Conservation (phyloP, 2,888 invertebrate species). For the Limnephilus rhombicus region DNA sequence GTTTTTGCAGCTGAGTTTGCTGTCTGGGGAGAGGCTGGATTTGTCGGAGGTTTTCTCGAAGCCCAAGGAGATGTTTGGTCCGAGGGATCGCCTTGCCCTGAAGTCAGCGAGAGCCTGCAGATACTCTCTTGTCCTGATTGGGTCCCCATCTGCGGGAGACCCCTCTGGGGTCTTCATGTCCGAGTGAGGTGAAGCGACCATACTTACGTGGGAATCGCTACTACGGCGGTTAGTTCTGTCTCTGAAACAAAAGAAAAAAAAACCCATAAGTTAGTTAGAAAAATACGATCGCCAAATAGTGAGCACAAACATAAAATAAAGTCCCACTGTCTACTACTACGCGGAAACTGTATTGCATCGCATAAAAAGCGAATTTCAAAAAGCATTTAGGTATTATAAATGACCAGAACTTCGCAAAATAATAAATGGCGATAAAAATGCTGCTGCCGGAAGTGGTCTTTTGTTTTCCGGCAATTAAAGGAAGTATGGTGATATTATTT, state of each 20-base stretch:
- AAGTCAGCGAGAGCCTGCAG: conserved; percentile 76
- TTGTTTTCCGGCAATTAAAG: conserved; percentile 5
- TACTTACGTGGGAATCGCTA: conserved; percentile 64
- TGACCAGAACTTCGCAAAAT: neutral
- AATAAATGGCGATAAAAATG: conserved; percentile 5
- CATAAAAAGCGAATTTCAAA: too few relatives aligned
- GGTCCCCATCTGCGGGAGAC: conserved; percentile 68
- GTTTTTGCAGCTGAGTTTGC: conserved; percentile 72
- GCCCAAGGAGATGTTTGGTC: conserved; percentile 62
- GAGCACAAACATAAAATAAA: neutral
- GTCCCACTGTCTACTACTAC: neutral
- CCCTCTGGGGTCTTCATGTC: neutral
- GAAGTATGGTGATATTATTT: conserved; percentile 19
- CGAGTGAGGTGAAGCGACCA: conserved; percentile 28
- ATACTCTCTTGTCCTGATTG: conserved; percentile 76
- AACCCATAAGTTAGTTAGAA: neutral
- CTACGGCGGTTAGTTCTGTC: conserved; percentile 73
- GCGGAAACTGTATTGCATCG: too few relatives aligned
- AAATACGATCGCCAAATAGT: neutral
- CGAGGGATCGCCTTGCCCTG: conserved; percentile 73
- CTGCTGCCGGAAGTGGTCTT: neutral
- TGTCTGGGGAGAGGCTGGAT: conserved; percentile 73
- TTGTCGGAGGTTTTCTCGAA: conserved; percentile 69
- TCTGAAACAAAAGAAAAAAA: conserved; percentile 68
- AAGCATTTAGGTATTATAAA: neutral